Conservation (phyloP, 1,140 invertebrate species). For the Cylas formicarius region DNA sequence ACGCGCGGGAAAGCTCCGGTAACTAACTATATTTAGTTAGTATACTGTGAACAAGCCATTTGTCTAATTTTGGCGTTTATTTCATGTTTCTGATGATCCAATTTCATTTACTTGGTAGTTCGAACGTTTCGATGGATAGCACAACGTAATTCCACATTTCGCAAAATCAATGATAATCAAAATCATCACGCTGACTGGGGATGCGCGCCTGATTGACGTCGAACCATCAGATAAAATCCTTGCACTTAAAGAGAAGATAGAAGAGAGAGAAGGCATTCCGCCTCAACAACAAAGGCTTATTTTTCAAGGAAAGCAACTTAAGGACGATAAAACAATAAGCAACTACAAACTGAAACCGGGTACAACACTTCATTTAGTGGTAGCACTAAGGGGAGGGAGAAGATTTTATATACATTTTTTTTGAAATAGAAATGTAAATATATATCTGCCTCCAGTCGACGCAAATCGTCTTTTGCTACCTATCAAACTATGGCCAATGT, state of each 20-base stretch:
- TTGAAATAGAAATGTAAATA: too few species aligned
- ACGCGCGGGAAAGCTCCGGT: too few species aligned
- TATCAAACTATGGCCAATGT: too few species aligned
- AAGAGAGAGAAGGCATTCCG: slow-evolving; percentile 36
- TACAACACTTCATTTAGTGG: slow-evolving; percentile 32
- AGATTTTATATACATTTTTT: too few species aligned
- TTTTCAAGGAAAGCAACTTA: slow-evolving; percentile 36
- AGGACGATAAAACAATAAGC: slow-evolving; percentile 32
- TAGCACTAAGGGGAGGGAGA: slow-evolving; percentile 32
- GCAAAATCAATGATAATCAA: slow-evolving; percentile 31
- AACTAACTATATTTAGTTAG: neutral
- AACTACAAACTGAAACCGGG: slow-evolving; percentile 34
- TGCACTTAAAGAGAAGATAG: slow-evolving; percentile 33
- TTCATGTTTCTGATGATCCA: neutral
- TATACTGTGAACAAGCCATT: neutral
- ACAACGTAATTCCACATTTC: too few species aligned
- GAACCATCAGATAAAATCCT: slow-evolving; percentile 33
- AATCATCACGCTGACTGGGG: slow-evolving; percentile 33
- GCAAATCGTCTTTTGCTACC: too few species aligned
- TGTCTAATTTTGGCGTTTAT: neutral
- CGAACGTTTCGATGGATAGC: neutral
- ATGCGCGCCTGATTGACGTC: slow-evolving; percentile 34
- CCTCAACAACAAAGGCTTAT: slow-evolving; percentile 34
- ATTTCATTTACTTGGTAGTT: neutral
- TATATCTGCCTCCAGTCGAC: too few species aligned